Conservation (phyloP, 1,140 invertebrate genomes). For the Meloidogyne floridensis region DNA sequence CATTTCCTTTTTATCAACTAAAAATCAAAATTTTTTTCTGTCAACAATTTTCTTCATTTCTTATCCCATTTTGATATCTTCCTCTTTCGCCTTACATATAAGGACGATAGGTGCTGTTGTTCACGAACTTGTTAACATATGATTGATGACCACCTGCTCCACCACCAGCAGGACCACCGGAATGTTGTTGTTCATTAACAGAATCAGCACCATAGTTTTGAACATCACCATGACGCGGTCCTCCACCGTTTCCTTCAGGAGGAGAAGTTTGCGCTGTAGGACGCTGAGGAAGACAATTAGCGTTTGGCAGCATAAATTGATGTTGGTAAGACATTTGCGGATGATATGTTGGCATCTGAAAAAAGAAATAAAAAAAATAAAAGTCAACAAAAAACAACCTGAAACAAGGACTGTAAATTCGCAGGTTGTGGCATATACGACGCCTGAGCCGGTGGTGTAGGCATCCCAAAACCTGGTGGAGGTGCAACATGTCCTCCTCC, state of each 20-base stretch:
- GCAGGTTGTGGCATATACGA: slow-evolving; percentile 28
- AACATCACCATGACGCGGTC: slow-evolving; percentile 7
- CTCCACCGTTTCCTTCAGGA: slow-evolving; percentile 10
- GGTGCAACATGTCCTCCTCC: slow-evolving; percentile 25
- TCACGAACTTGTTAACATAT: slow-evolving; percentile 11
- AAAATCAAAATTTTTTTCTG: too few relatives aligned
- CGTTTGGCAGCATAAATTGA: slow-evolving; percentile 29
- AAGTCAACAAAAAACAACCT: not conserved
- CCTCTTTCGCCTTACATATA: slow-evolving; percentile 13
- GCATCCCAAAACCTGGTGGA: slow-evolving; percentile 31
- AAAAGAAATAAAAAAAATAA: not conserved
- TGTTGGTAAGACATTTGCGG: slow-evolving; percentile 22
- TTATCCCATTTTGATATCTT: too few relatives aligned
- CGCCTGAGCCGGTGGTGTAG: slow-evolving; percentile 17
- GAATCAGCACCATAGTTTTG: slow-evolving; percentile 4
- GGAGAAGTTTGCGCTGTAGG: slow-evolving; percentile 23
- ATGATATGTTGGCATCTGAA: slow-evolving; percentile 33
- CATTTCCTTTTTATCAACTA: too few relatives aligned
- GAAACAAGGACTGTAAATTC: slow-evolving; percentile 26
- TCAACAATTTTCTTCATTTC: too few relatives aligned
- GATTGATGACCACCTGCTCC: slow-evolving; percentile 5
- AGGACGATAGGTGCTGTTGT: slow-evolving; percentile 20
- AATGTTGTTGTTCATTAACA: not conserved
- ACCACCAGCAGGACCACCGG: slow-evolving; percentile 9
- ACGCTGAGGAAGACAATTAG: slow-evolving; percentile 26